Base-by-base conservation (phyloP, 1,140 invertebrate genomes). In the Tetragonula clypearis region DNA sequence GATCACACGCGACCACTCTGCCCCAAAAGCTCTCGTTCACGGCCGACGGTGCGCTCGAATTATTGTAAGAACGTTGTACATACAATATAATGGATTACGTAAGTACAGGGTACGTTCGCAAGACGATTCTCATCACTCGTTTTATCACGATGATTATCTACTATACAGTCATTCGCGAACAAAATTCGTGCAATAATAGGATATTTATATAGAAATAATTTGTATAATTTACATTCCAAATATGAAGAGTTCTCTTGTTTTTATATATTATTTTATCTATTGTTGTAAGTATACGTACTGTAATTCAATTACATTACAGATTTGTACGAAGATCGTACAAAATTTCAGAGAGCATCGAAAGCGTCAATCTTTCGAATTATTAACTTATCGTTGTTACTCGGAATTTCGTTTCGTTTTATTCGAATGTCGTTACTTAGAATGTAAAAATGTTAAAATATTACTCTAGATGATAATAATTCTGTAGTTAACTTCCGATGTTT, bases 61-160 rank as follows among this genome's bases (percentile, higher is more conserved):
- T 87, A 90, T 86, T 90, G 90, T 90, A 90, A 90, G 90, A 90
- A 90, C 89, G 60, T 90, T 90, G 90, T 90, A 90, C 87, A 90
- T 90, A 90, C 85, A 85, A 75, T 88, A 90, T 90, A 88, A 88
- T 90, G 88, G 82, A 90, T 90, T 90, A 86, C 88, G 74, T 87
- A 90, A 90, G 86, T 82, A 74, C 79, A 82, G 80, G 75, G 79
- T 90, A 73, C 83, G 82, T 90, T 75, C 85, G 69, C 74, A 86
- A 56, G 82, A 85, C 73, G 66, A 87, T 87, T 90, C 86, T 79
- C 82, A 80, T 77, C 49, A 65, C 23, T 79, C 84, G 71, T 62
- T 86, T 88, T 84, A 79, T 86, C 84, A 73, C 74, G 66, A 35
- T 69, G 78, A 21, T 21, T 21, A 21, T 76, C 62, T n/a, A 26